Evolutionary conservation across 2,797 vertebrate genomes (phyloP), one percentile per base, ranked within the genome.

Genomic region (Capromys pilorides): DNA sequence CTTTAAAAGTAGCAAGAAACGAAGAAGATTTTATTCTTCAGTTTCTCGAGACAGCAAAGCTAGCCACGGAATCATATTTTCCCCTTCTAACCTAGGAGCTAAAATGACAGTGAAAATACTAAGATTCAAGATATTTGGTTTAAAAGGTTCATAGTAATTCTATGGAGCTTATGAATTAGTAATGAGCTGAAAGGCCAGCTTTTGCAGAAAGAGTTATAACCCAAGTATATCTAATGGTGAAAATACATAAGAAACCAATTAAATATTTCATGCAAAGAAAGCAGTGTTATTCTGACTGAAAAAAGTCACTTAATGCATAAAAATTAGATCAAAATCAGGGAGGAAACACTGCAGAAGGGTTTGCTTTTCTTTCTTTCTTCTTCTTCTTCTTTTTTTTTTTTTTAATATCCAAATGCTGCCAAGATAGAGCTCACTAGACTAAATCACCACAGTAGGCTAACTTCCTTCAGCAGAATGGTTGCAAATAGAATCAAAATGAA

Each of bases 161-260:
- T 94, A 73, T 28, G 54, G 85, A 84, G 81, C 49, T 94, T 95
- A 96, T 96, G 93, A 95, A 97, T 97, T 96, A 96, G 96, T 97
- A 92, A 88, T 18, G 36, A 86, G 64, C 66, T 49, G 91, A 95
- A 96, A 95, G 93, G 91, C 90, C 33, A 84, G 88, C 71, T 94
- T 95, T 79, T 90, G 59, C 80, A 94, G 86, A 96, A 82, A 94
- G 86, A 92, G 92, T 92, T 96, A 94, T 92, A 94, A 91, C 59
- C 73, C 87, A 90, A 93, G 69, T 64, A 75, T 49, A 81, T 64
- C 92, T 91, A 95, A 95, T 95, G 82, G 95, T 96, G 91, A 90
- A 96, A 97, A 91, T 88, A 96, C 73, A 59, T 81, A 95, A 92
- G 96, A 95, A 95, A 95, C 94, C 67, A 91, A 88, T 90, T 91